These are phyloP conservation scores for Gadus macrocephalus DNA, from an alignment of 2,113 vertebrate genomes.

Conservation along the genomic window DNA sequence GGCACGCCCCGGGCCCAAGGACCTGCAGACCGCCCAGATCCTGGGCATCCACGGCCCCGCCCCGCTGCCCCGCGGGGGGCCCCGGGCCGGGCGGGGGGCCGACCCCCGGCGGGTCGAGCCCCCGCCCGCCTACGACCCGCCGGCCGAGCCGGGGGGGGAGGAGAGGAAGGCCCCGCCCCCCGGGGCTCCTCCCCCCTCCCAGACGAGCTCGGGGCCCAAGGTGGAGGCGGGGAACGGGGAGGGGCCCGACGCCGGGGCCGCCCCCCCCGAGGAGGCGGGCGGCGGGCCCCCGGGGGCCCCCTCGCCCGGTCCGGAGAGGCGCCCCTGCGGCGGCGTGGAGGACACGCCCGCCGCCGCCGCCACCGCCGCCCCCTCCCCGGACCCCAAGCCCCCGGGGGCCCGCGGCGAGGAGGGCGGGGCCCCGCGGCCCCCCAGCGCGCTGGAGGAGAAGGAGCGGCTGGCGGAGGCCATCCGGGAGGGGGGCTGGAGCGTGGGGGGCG, in stretches of 20 bases:
- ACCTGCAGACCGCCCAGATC: constrained; percentile 90
- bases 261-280: constrained; percentile 12
- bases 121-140: constrained; percentile 19
- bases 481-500: constrained; percentile 86
- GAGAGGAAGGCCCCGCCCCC: constrained; percentile 42
- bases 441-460: constrained; percentile 58
- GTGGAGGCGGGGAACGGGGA: constrained; percentile 38
- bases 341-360: constrained; percentile 43
- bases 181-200: constrained; percentile 21
- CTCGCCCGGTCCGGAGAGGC: constrained; percentile 50
- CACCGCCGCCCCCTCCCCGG: constrained; percentile 29
- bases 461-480: constrained; percentile 85
- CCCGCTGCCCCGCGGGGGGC: constrained; percentile 22
- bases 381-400: constrained; percentile 29
- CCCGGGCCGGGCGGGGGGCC: constrained; percentile 45
- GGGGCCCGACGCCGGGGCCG: constrained; percentile 16
- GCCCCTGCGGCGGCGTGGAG: constrained; percentile 21
- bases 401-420: constrained; percentile 43
- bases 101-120: constrained; percentile 51
- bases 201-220: constrained; percentile 18
- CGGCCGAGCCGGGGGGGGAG: constrained; percentile 47
- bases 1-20: constrained; percentile 82
- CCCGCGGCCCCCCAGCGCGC: constrained; percentile 30
- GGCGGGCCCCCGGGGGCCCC: constrained; percentile 7
- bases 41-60: constrained; percentile 81